Conservation (phyloP, 1,140 invertebrate species). For the Calephelis virginiensis region DNA sequence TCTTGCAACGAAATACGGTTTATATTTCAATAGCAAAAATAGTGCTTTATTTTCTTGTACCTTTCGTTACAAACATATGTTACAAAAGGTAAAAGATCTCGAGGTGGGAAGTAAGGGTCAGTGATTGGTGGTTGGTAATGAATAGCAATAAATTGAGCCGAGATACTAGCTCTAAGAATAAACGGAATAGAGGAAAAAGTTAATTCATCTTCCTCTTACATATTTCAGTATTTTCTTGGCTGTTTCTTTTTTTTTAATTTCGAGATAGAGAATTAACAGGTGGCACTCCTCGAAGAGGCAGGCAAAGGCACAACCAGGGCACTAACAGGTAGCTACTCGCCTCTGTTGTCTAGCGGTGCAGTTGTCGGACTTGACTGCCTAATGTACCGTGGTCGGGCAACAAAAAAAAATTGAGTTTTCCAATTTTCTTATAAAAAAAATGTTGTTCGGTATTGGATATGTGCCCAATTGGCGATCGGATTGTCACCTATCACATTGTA, state of each 20-base stretch:
- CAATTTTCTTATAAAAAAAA: too few species aligned
- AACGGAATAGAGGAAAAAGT: neutral
- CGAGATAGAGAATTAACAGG: too few species aligned
- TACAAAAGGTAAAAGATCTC: constrained; percentile 8
- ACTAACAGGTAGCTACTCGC: too few species aligned
- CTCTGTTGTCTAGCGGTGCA: too few species aligned
- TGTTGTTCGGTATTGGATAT: too few species aligned
- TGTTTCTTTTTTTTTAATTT: neutral
- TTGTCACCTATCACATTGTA: too few species aligned
- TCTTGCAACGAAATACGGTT: neutral
- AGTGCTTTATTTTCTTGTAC: neutral
- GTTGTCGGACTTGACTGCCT: too few species aligned
- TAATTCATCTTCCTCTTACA: neutral
- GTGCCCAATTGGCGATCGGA: too few species aligned
- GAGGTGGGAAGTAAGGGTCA: constrained; percentile 12
- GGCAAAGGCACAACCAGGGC: too few species aligned
- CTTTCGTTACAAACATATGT: constrained; percentile 1
- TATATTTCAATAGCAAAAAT: neutral
- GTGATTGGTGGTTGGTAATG: constrained; percentile 4
- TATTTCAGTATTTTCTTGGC: neutral
- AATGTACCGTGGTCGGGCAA: too few species aligned
- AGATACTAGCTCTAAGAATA: neutral
- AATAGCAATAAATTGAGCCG: neutral
- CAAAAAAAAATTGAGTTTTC: too few species aligned
- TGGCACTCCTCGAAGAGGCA: too few species aligned